Conservation (phyloP, 2,888 invertebrate species). For the Laothoe populi region DNA sequence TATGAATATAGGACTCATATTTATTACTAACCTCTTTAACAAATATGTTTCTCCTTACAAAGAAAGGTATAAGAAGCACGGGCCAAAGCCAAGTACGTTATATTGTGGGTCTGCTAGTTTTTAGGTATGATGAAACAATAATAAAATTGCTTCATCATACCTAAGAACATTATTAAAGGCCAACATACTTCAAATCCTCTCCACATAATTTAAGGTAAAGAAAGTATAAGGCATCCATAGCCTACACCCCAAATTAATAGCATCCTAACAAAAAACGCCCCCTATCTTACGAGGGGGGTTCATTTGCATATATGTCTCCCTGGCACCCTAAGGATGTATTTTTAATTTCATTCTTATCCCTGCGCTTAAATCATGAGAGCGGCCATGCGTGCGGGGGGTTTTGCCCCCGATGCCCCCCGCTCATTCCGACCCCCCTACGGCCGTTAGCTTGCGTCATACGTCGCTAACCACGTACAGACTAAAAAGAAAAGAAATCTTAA, state of each 20-base stretch:
- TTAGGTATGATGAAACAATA: slow-evolving; percentile 18
- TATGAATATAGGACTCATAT: too few relatives aligned
- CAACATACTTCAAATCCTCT: slow-evolving; percentile 71
- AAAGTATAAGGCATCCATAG: slow-evolving; percentile 62
- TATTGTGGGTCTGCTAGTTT: too few relatives aligned
- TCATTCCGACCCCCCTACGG: slow-evolving; percentile 51
- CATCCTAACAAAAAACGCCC: slow-evolving; percentile 83
- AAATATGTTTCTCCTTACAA: too few relatives aligned
- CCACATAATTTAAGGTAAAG: slow-evolving; percentile 77
- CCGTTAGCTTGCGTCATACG: slow-evolving; percentile 83
- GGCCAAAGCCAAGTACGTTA: too few relatives aligned
- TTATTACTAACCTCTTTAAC: too few relatives aligned
- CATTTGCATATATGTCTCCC: slow-evolving; percentile 85
- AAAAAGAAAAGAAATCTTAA: slow-evolving; percentile 85
- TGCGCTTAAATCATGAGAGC: slow-evolving; percentile 85
- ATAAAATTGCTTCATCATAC: slow-evolving; percentile 1
- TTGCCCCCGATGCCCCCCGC: slow-evolving; percentile 47
- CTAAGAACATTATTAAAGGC: slow-evolving; percentile 58
- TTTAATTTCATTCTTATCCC: slow-evolving; percentile 86
- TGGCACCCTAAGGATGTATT: slow-evolving; percentile 84
- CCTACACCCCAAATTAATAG: slow-evolving; percentile 84
- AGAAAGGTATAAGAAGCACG: too few relatives aligned
- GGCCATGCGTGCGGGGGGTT: slow-evolving; percentile 82
- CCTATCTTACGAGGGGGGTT: slow-evolving; percentile 79
- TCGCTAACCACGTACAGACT: slow-evolving; percentile 84